Conservation (phyloP, 2,888 invertebrate genomes). For the Hybos culiciformis region DNA sequence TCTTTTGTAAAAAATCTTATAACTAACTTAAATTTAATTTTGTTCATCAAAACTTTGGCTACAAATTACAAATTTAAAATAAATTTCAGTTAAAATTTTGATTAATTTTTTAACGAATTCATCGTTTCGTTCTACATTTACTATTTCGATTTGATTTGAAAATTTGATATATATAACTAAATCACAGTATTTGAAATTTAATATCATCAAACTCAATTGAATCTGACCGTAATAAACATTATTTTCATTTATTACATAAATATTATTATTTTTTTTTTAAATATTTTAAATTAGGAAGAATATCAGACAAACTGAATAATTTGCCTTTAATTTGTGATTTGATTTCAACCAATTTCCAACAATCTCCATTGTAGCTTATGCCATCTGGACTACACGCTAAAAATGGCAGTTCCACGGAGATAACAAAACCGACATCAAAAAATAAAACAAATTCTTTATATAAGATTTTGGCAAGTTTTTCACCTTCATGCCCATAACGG, state of each 20-base stretch:
- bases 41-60: no score
- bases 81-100: neutral
- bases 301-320: neutral
- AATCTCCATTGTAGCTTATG: slow-evolving; percentile 5
- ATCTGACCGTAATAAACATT: no score
- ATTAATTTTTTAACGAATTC: neutral
- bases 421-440: no score
- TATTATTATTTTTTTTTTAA: no score
- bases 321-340: slow-evolving; percentile 4
- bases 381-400: slow-evolving; percentile 6
- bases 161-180: neutral
- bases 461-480: no score
- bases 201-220: no score
- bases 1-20: no score
- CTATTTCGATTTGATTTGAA: neutral
- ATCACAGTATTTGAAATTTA: neutral
- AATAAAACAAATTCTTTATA: no score
- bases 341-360: slow-evolving; percentile 4
- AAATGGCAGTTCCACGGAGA: neutral
- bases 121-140: neutral
- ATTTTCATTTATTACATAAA: no score
- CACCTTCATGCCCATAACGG: no score
- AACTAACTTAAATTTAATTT: no score
- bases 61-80: neutral
- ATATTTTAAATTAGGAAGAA: no score